These are phyloP conservation scores for Trachurus trachurus DNA, from an alignment of 2,797 vertebrate genomes.

Conservation along the genomic window DNA sequence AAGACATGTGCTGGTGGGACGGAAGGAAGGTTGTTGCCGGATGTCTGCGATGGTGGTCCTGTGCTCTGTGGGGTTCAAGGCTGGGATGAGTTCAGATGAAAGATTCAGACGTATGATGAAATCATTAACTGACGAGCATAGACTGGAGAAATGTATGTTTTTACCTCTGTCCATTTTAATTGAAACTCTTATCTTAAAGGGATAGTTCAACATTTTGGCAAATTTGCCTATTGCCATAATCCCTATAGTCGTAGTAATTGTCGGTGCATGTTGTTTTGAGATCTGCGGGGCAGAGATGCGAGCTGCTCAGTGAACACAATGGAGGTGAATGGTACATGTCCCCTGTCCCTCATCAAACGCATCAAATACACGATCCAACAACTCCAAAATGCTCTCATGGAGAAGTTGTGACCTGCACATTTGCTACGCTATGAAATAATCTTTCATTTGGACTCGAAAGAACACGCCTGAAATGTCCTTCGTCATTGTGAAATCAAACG, in stretches of 20 bases:
- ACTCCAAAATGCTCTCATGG: no score
- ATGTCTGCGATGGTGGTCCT: constrained; percentile 62
- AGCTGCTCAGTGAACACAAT: no score
- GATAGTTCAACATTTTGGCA: no score
- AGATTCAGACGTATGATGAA: constrained; percentile 33
- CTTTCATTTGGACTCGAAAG: background rate
- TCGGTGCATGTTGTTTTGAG: no score
- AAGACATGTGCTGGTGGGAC: constrained; percentile 67
- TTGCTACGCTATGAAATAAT: no score
- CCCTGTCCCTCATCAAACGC: no score
- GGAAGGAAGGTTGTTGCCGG: constrained; percentile 35
- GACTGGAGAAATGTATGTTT: background rate
- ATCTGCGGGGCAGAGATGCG: no score
- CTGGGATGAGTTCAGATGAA: constrained; percentile 24
- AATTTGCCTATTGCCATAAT: no score
- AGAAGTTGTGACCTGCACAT: no score
- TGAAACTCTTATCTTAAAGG: background rate
- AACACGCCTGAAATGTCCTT: background rate
- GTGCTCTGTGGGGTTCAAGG: constrained; percentile 43
- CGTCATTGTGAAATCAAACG: background rate
- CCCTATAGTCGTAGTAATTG: no score
- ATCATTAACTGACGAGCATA: constrained; percentile 27
- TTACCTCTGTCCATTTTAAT: background rate
- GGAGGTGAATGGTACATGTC: no score
- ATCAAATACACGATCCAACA: no score